Conservation (phyloP, 2,888 invertebrate species). For the Ecliptopera silaceata region DNA sequence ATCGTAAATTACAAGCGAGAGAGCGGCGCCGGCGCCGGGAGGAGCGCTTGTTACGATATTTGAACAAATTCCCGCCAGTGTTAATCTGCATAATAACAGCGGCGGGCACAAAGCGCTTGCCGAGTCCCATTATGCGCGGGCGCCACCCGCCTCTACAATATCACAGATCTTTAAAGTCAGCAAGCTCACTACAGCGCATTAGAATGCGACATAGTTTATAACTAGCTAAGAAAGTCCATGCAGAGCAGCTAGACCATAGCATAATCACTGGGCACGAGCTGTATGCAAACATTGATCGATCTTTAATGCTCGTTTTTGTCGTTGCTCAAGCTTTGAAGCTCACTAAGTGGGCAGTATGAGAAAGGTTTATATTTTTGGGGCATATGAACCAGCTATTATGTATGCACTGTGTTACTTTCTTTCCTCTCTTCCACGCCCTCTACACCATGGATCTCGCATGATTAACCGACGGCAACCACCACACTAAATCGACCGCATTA, state of each 20-base stretch:
- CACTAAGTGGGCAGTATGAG: not conserved
- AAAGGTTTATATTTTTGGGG: not conserved
- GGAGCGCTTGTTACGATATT: constrained; percentile 82
- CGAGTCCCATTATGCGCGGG: constrained; percentile 78
- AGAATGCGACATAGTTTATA: not conserved
- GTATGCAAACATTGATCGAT: no score
- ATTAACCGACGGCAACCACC: constrained; percentile 45
- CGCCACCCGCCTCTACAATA: constrained; percentile 72
- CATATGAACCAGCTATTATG: not conserved
- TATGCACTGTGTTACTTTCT: constrained; percentile 17
- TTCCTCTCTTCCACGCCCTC: constrained; percentile 39
- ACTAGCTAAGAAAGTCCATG: not conserved
- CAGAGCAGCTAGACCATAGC: not conserved
- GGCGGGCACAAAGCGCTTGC: constrained; percentile 77
- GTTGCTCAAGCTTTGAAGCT: not conserved
- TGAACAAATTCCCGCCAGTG: constrained; percentile 83
- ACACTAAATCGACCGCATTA: constrained; percentile 59
- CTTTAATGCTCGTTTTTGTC: no score
- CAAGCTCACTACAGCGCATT: constrained; percentile 8
- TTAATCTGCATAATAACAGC: constrained; percentile 84
- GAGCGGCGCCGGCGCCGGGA: constrained; percentile 77
- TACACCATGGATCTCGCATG: constrained; percentile 37
- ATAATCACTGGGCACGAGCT: not conserved
- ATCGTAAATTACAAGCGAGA: constrained; percentile 76
- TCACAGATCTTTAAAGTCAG: constrained; percentile 29